Conservation (phyloP, 2,888 invertebrate genomes). For the Aleiodes leptofemur region DNA sequence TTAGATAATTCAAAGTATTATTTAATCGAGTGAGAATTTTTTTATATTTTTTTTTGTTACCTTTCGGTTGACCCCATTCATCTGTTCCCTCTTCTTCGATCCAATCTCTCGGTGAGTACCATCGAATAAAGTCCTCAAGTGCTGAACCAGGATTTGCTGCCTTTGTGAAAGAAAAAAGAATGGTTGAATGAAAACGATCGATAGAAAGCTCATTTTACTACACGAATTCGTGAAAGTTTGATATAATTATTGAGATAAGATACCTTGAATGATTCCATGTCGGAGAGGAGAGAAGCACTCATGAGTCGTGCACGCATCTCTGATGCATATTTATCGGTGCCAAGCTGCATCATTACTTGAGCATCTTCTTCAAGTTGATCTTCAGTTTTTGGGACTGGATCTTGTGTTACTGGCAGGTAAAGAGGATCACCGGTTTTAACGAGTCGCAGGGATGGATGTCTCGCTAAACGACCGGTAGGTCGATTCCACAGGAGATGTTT, state of each 20-base stretch:
- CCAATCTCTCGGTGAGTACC: conserved; percentile 99
- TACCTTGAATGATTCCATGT: conserved; percentile 99
- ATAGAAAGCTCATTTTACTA: conserved; percentile 15
- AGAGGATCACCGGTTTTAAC: conserved; percentile 83
- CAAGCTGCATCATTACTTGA: conserved; percentile 90
- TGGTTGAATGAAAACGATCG: not conserved
- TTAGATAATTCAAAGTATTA: conserved; percentile 1
- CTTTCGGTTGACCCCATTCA: conserved; percentile 78
- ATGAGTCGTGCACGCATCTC: conserved; percentile 94
- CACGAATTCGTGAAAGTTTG: conserved; percentile 7
- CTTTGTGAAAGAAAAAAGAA: conserved; percentile 66
- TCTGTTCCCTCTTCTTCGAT: conserved; percentile 79
- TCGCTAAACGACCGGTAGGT: conserved; percentile 84
- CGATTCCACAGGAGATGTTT: conserved; percentile 78
- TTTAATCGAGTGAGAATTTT: not conserved
- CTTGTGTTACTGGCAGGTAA: conserved; percentile 91
- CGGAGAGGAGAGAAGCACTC: conserved; percentile 95
- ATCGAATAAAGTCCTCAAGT: conserved; percentile 96
- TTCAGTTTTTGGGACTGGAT: conserved; percentile 97
- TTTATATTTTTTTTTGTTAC: conserved; percentile 56
- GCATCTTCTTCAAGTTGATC: conserved; percentile 97
- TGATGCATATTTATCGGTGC: conserved; percentile 88
- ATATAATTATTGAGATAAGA: conserved; percentile 21
- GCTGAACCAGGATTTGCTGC: conserved; percentile 95
- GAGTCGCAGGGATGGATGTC: conserved; percentile 81